Evolutionary conservation across 2,113 vertebrate species (phyloP), one percentile per base, ranked within the genome.

Genomic region (Hemibates koningsi): DNA sequence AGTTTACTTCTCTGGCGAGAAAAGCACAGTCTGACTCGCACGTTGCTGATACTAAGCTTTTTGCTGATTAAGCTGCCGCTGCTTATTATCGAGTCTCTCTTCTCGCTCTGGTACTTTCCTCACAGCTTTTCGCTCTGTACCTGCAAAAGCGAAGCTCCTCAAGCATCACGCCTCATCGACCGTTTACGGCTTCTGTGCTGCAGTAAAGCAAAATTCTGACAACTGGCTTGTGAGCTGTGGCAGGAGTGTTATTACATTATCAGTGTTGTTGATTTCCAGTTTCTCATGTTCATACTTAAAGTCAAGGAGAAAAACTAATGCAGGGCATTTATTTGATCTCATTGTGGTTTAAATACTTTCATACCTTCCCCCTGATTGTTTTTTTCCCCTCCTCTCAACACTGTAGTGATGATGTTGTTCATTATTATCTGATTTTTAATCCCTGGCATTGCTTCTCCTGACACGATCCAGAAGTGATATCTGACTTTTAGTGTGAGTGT

Each of bases 31-130:
- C 50, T 53, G 61, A 81, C 88, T 84, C 50, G 7, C 45, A 19
- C 73, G 52, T 78, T 79, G 36, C 63, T 57, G 13, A 83, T 50
- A 80, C 57, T 24, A 80, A 85, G 82, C 89, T 87, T 54, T 48
- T 34, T 79, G 86, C 82, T 87, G 80, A 80, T 79, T 68, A 57
- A 84, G 71, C 32, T 59, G 50, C 90, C 90, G 85, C 90, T 92
- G 92, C 93, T 90, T 81, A 83, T 52, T 91, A 63, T 82, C 13
- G 38, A 91, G 71, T 88, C 90, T 90, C 66, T 89, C 78, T 76
- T 89, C 61, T 80, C 59, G 54, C 53, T 59, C 88, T 73, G 76
- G 54, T 87, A 82, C 81, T n/a, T 68, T 86, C 56, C 68, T 34
- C 61, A 53, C 45, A 43, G 36, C 29, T 38, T 36, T 71, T 73